Evolutionary conservation across 2,888 invertebrate species (phyloP).

Genomic region (Drosophila dives): DNA sequence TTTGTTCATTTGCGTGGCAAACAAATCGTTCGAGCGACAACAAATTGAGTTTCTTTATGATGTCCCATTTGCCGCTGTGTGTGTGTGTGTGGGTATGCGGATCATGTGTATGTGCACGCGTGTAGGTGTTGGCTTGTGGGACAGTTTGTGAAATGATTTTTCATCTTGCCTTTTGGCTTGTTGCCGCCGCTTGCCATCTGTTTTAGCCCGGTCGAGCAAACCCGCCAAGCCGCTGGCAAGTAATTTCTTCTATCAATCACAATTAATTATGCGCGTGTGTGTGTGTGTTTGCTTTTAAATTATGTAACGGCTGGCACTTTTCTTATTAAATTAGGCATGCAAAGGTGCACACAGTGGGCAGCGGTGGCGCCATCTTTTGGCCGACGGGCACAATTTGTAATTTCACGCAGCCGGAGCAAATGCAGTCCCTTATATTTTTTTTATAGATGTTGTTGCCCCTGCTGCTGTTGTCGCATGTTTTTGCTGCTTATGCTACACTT

Average conservation of each 20-base stretch:
- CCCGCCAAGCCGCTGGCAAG: slow-evolving; percentile 61
- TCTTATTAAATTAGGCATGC: slow-evolving; percentile 75
- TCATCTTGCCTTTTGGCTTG: slow-evolving; percentile 64
- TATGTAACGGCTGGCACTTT: slow-evolving; percentile 61
- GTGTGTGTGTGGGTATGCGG: slow-evolving; percentile 42
- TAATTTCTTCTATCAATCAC: slow-evolving; percentile 81
- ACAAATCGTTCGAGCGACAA: slow-evolving; percentile 79
- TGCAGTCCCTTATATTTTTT: slow-evolving; percentile 6
- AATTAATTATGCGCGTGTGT: slow-evolving; percentile 72
- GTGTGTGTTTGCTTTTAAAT: slow-evolving; percentile 51
- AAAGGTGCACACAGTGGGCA: slow-evolving; percentile 53
- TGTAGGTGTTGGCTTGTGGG: slow-evolving; percentile 56
- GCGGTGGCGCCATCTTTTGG: slow-evolving; percentile 39
- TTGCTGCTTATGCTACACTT: slow-evolving; percentile 58
- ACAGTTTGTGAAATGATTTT: slow-evolving; percentile 79
- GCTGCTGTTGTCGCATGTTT: slow-evolving; percentile 47
- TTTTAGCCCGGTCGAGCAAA: slow-evolving; percentile 51
- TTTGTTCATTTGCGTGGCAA: slow-evolving; percentile 80
- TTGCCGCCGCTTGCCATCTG: slow-evolving; percentile 61
- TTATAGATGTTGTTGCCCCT: background rate
- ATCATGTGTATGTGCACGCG: slow-evolving; percentile 19
- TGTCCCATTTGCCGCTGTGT: slow-evolving; percentile 70
- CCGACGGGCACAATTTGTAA: slow-evolving; percentile 68
- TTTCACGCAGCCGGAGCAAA: slow-evolving; percentile 60
- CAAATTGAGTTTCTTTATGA: slow-evolving; percentile 81